Evolutionary conservation across 2,113 vertebrate species (phyloP), one percentile per base, ranked within the genome.

Genomic region (Aptenodytes forsteri): DNA sequence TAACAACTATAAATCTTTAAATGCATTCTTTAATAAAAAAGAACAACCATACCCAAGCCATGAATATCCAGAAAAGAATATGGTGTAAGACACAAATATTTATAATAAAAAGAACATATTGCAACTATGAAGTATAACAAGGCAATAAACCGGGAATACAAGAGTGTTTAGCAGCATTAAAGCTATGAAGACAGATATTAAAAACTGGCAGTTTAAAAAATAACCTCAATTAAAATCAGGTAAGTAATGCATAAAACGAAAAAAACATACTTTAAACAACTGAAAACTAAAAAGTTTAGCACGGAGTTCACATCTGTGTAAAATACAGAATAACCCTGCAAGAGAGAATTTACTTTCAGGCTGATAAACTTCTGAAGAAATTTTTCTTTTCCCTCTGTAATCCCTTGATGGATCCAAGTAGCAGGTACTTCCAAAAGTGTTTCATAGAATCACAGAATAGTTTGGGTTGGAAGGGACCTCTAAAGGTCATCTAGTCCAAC

Each of bases 131-230:
- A 88, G 61, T 85, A 80, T 58, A 95, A 89, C 61, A 93, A 77
- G 72, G 62, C 79, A 90, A 92, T 97, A 93, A 94, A 83, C 59
- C 4, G 6, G 42, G 56, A 86, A 83, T 65, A 91, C 55, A 90
- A 85, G n/a, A 70, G 32, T 77, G 36, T 83, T 94, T 55, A 96
- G 56, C 49, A 87, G 59, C 50, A 75, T 46, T 94, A 92, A 69
- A 94, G 26, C 81, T 83, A 72, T n/a, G 70, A 92, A 93, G 77
- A 86, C 8, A 86, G 66, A 34, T 55, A 94, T 71, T 95, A 95
- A 87, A 96, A 93, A 27, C 11, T 42, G 59, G 22, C 65, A 95
- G 72, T 72, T 88, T 62, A 71, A 97, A 92, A 94, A 90, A 90
- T 56, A 90, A 78, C 47, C 42, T 78, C 54, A 89, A 67, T 77